phyloP scores from a whole-genome alignment of 2,888 invertebrate genomes.

The Spodoptera littoralis region DNA sequence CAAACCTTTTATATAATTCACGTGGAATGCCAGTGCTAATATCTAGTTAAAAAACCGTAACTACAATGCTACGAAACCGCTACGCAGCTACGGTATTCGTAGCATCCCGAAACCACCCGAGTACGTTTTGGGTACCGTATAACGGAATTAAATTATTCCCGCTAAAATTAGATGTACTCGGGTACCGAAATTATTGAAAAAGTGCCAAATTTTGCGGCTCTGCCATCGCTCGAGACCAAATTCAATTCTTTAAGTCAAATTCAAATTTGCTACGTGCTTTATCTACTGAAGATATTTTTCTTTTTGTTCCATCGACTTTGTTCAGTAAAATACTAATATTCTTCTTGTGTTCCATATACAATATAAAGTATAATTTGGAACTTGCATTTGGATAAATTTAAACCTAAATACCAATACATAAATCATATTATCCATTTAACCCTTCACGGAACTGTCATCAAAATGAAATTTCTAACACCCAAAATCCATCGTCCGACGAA shows the following conservation, averaged over 20 bases:
- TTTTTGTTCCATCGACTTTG: not conserved
- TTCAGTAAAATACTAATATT: not conserved
- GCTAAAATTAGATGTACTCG: conserved; percentile 39
- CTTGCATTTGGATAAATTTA: not conserved
- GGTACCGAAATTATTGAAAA: conserved; percentile 47
- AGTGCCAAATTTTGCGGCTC: conserved; percentile 36
- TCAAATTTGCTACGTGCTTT: conserved; percentile 45
- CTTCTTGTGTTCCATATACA: too few relatives aligned
- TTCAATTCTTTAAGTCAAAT: conserved; percentile 45
- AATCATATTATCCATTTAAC: conserved; percentile 6
- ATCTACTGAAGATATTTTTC: conserved; percentile 13
- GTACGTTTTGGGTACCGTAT: conserved; percentile 24
- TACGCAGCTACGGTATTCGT: conserved; percentile 24
- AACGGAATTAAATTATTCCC: conserved; percentile 41
- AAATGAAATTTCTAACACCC: not conserved
- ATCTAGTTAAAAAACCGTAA: not conserved
- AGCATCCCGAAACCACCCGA: conserved; percentile 13
- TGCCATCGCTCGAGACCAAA: conserved; percentile 39
- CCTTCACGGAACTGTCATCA: not conserved
- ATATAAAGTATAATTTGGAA: not conserved
- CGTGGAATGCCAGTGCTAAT: too few relatives aligned
- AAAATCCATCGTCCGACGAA: not conserved
- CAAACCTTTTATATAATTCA: too few relatives aligned
- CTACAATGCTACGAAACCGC: conserved; percentile 20
- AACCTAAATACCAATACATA: not conserved